Evolutionary conservation across 2,888 invertebrate genomes (phyloP).

Genomic region (Tipula helvola): DNA sequence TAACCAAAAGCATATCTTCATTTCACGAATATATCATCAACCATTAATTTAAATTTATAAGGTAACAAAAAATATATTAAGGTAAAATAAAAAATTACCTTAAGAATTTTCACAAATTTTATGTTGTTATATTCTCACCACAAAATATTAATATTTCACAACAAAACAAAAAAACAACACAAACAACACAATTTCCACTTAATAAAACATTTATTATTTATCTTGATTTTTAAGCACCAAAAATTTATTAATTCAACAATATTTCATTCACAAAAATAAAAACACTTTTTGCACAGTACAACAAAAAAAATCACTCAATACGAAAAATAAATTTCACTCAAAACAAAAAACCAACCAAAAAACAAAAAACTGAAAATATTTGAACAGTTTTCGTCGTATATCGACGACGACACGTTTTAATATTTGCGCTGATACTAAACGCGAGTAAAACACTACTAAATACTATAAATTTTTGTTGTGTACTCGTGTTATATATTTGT

Average conservation of each 20-base stretch:
- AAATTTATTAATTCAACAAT: background rate
- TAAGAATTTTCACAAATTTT: background rate
- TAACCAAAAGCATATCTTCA: background rate
- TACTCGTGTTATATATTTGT: background rate
- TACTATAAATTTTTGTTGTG: background rate
- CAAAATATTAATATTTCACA: background rate
- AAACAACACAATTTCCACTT: background rate
- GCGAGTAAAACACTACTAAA: background rate
- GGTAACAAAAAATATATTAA: background rate
- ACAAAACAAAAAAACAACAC: background rate
- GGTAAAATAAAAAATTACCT: background rate
- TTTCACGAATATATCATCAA: background rate
- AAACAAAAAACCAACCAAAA: too few relatives aligned
- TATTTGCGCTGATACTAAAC: background rate
- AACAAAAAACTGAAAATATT: background rate
- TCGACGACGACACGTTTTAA: background rate
- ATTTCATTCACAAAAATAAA: background rate
- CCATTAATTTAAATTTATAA: background rate
- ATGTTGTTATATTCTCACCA: background rate
- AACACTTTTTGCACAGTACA: background rate
- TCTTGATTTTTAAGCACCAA: background rate
- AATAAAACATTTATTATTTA: background rate
- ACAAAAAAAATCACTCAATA: background rate
- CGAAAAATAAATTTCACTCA: background rate
- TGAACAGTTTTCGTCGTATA: too few relatives aligned